A percentile compares a stretch with the other conserved stretches of the same genome.
phyloP scores from a whole-genome alignment of 1,140 invertebrate genomes.

The Berghia stephanieae region DNA sequence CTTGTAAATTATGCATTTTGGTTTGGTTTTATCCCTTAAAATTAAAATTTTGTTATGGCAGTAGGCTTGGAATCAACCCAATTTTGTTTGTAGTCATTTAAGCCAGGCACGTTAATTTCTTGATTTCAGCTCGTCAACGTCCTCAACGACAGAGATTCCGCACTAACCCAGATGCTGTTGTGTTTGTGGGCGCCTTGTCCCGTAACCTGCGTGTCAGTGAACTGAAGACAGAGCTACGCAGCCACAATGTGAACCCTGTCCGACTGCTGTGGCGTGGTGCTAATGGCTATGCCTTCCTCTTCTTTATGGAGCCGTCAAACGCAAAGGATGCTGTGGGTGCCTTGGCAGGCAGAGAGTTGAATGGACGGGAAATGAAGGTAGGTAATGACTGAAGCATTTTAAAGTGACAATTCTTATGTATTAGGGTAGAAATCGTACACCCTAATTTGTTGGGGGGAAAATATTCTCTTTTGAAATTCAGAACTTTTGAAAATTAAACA shows the following conservation, averaged over 20 bases:
- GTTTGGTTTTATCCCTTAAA: no score
- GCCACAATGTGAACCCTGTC: constrained; percentile 54
- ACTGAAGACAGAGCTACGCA: constrained; percentile 53
- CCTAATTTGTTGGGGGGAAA: constrained; percentile 28
- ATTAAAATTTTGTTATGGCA: constrained; percentile 8
- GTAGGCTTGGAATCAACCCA: constrained; percentile 26
- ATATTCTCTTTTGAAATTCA: constrained; percentile 10
- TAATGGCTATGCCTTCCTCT: constrained; percentile 55
- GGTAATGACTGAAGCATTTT: constrained; percentile 8
- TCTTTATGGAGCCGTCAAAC: constrained; percentile 49
- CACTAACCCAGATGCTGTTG: constrained; percentile 41
- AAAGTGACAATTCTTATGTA: constrained; percentile 20
- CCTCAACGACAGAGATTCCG: constrained; percentile 40
- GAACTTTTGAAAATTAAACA: constrained; percentile 1
- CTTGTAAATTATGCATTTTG: no score
- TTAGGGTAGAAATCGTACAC: constrained; percentile 24
- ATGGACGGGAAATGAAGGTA: constrained; percentile 51
- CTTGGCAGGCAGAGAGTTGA: constrained; percentile 47
- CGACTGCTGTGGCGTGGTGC: constrained; percentile 56
- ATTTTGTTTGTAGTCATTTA: neutral
- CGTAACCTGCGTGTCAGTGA: constrained; percentile 53
- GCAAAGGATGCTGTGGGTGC: constrained; percentile 49
- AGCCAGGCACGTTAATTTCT: neutral
- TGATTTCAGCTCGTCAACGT: constrained; percentile 17
- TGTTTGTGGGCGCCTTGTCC: constrained; percentile 57